Base-by-base conservation (phyloP, 2,888 invertebrate species). In the Drosophila rellima region DNA sequence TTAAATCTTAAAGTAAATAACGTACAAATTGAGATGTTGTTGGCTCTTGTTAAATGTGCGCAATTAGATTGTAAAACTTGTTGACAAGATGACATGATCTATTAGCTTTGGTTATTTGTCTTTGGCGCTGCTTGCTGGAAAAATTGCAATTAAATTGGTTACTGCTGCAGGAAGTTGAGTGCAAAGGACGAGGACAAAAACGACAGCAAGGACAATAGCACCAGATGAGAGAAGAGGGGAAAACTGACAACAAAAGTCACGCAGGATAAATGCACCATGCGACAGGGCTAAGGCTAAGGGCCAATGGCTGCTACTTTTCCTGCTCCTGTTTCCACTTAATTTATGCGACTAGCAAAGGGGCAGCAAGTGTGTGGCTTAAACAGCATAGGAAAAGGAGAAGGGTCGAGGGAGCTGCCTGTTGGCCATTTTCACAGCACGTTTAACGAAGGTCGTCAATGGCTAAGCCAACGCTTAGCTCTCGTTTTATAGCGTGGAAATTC, bases 31-130 rank as follows among this genome's bases (percentile, higher is more conserved):
- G 40, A 70, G 68, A 47, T 67, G 45, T 50, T 47, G 51, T 52
- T 45, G 54, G 26, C 67, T 59, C 48, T 66, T 80, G 85, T 75
- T 81, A 54, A 63, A 87, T 54, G 68, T 69, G 51, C 56, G 72
- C 83, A 89, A 87, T 90, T 81, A 80, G 81, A 80, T 83, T 83
- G 78, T 72, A 72, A 78, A 86, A 77, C 70, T 85, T 80, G 81
- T 87, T 87, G 90, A 87, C 83, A 85, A 67, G 81, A 82, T 85
- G 84, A 88, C 84, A 85, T 88, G 84, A 85, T 88, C 88, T 85
- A 85, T 85, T 83, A 80, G 84, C 84, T 80, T 77, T 66, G 82
- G 88, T 71, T 85, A 84, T 82, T 85, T 84, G 82, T 80, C 85
- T 82, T 77, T 81, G 63, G 45, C 54, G 67, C 56, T 65, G 68